These are phyloP conservation scores for Podarcis muralis DNA, from an alignment of 2,113 vertebrate genomes.

Conservation along the genomic window DNA sequence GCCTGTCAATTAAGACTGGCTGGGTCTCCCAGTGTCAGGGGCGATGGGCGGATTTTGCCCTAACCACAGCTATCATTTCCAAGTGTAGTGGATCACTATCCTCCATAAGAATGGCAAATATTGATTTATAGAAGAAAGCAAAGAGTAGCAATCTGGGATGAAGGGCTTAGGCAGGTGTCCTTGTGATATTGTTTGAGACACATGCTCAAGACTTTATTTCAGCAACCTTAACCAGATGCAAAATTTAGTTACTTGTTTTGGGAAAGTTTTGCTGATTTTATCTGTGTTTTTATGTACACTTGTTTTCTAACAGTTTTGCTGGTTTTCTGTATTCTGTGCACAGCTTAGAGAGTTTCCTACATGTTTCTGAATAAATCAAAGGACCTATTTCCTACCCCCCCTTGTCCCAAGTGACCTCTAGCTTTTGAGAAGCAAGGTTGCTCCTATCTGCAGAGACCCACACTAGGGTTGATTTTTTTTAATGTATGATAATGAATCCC, in stretches of 20 bases:
- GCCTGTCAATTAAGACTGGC: too few relatives aligned
- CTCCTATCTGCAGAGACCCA: neutral
- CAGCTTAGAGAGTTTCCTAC: too few relatives aligned
- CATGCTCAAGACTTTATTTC: too few relatives aligned
- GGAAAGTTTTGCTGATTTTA: neutral
- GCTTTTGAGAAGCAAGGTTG: neutral
- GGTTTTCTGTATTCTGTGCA: too few relatives aligned
- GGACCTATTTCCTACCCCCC: neutral
- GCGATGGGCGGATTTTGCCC: neutral
- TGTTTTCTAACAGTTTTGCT: neutral
- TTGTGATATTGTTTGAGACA: too few relatives aligned
- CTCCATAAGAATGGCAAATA: neutral
- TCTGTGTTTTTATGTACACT: neutral
- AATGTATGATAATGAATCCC: neutral
- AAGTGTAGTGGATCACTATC: neutral
- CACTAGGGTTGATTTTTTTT: neutral
- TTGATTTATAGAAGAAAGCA: neutral
- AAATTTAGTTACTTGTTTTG: neutral
- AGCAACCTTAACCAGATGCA: too few relatives aligned
- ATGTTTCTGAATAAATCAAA: too few relatives aligned
- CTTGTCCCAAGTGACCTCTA: neutral
- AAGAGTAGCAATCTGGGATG: neutral
- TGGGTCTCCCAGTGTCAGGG: neutral
- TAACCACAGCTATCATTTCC: neutral
- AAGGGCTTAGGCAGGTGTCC: neutral